These are phyloP conservation scores for Plectropomus leopardus DNA, from an alignment of 2,113 vertebrate genomes.

Conservation along the genomic window DNA sequence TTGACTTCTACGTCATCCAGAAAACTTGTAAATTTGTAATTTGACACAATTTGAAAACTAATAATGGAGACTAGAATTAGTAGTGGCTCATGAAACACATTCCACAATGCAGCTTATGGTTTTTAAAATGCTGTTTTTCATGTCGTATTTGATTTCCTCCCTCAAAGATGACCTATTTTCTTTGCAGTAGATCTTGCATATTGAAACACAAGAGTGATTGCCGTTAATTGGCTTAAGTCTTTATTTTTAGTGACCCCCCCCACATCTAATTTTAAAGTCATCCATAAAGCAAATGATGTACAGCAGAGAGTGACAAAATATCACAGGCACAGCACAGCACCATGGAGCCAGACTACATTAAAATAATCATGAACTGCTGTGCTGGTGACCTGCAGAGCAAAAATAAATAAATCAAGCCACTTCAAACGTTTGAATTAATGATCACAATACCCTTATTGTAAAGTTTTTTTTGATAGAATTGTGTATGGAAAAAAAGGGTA, in stretches of 20 bases:
- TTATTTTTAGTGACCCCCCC: constrained; percentile 63
- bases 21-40: constrained; percentile 47
- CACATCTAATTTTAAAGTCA: constrained; percentile 61
- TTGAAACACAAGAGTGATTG: constrained; percentile 68
- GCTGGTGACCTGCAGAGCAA: constrained; percentile 49
- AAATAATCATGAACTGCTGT: constrained; percentile 67
- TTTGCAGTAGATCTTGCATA: constrained; percentile 60
- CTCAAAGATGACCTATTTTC: constrained; percentile 64
- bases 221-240: constrained; percentile 67
- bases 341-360: constrained; percentile 59
- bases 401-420: constrained; percentile 53
- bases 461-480: constrained; percentile 62
- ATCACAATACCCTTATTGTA: constrained; percentile 73
- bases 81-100: constrained; percentile 43
- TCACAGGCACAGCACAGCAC: constrained; percentile 47
- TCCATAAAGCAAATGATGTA: constrained; percentile 49
- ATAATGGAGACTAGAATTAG: constrained; percentile 50
- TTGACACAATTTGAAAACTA: constrained; percentile 51
- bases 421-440: constrained; percentile 73
- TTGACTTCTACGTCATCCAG: constrained; percentile 41
- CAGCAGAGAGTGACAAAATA: constrained; percentile 68
- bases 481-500: constrained; percentile 53
- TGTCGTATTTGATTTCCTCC: constrained; percentile 60
- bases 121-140: constrained; percentile 50
- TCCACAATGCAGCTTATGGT: constrained; percentile 38